These are phyloP conservation scores for Lochmaea capreae DNA, from an alignment of 2,888 invertebrate species.

Conservation along the genomic window DNA sequence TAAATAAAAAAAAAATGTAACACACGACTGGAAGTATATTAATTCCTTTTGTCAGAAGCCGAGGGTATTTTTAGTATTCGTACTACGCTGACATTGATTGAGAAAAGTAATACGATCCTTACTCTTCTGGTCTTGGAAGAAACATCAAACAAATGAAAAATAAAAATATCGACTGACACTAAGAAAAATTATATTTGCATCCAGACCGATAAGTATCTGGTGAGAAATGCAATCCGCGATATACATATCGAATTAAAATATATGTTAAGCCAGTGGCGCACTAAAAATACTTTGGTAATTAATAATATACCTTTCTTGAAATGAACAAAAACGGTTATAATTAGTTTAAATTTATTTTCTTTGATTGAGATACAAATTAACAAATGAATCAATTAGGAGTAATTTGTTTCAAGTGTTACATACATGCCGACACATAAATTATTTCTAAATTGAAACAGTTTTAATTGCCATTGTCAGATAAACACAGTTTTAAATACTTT, in stretches of 20 bases:
- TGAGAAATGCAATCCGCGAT: conserved; percentile 24
- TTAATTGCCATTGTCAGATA: conserved; percentile 49
- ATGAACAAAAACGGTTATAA: background rate
- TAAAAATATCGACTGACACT: conserved; percentile 20
- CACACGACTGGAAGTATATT: background rate
- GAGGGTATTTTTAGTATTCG: background rate
- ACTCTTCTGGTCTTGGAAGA: conserved; percentile 11
- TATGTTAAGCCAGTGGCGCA: conserved; percentile 15
- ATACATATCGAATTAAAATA: conserved; percentile 25
- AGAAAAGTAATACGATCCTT: conserved; percentile 16
- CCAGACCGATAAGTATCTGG: conserved; percentile 20
- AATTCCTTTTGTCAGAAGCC: background rate
- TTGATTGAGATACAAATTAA: background rate
- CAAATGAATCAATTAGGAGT: conserved; percentile 12
- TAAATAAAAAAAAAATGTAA: background rate
- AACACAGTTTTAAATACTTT: conserved; percentile 44
- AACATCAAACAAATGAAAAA: conserved; percentile 23
- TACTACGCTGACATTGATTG: conserved; percentile 14
- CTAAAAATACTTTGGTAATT: too few relatives aligned
- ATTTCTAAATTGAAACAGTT: conserved; percentile 46
- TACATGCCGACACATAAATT: conserved; percentile 50
- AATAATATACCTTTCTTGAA: background rate
- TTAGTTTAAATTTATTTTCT: background rate
- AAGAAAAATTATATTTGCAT: conserved; percentile 27
- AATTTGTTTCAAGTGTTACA: conserved; percentile 50